Conservation (phyloP, 2,113 vertebrate genomes). For the Cyprinodon variegatus region DNA sequence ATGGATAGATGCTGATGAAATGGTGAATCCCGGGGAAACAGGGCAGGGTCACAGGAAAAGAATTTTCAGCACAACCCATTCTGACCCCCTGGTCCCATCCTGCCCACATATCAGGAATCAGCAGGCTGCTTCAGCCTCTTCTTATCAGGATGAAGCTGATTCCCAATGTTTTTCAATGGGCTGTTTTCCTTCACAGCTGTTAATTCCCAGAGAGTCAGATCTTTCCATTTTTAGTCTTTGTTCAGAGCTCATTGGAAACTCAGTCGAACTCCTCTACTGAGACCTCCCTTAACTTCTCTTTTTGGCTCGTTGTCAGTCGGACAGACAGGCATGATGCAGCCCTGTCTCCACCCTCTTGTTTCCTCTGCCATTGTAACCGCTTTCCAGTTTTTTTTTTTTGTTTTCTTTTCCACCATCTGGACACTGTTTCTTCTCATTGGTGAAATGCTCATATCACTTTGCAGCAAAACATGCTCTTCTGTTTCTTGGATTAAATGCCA, state of each 20-base stretch:
- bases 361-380: constrained; percentile 15
- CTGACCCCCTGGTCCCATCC: constrained; percentile 44
- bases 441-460: constrained; percentile 12
- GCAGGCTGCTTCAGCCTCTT: constrained; percentile 47
- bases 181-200: constrained; percentile 12
- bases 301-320: constrained; percentile 45
- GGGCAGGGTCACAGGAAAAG: constrained; percentile 57
- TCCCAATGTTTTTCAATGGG: constrained; percentile 46
- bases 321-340: constrained; percentile 27
- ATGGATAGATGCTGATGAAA: constrained; percentile 24
- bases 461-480: constrained; percentile 1
- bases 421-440: constrained; percentile 26
- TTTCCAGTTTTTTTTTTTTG: constrained; percentile 20
- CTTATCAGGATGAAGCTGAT: constrained; percentile 65
- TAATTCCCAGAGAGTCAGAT: constrained; percentile 28
- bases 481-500: background rate
- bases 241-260: constrained; percentile 15
- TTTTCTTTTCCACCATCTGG: constrained; percentile 21
- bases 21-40: constrained; percentile 33
- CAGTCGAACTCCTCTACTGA: constrained; percentile 25
- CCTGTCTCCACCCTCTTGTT: background rate
- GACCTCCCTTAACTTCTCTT: constrained; percentile 37
- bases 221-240: constrained; percentile 20
- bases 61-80: constrained; percentile 16
- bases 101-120: constrained; percentile 63